A percentile compares a stretch with the other conserved stretches of the same genome.
phyloP scores from a whole-genome alignment of 2,888 invertebrate species.

The Diarsia brunnea region DNA sequence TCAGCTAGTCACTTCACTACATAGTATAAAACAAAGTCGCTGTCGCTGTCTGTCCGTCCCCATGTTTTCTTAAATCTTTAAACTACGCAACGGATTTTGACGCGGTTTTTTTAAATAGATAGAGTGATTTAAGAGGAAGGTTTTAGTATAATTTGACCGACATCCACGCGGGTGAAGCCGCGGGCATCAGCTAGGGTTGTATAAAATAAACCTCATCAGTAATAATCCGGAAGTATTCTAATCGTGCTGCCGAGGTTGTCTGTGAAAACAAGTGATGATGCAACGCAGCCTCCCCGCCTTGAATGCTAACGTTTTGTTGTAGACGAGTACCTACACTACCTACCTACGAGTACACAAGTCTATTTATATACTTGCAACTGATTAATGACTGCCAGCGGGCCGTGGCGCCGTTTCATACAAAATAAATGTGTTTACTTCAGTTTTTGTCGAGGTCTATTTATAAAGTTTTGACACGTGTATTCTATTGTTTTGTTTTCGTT shows the following conservation, averaged over 20 bases:
- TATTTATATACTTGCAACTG: slow-evolving; percentile 78
- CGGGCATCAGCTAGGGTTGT: too few species aligned
- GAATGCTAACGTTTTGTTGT: slow-evolving; percentile 67
- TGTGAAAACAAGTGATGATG: slow-evolving; percentile 55
- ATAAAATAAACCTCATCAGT: not conserved
- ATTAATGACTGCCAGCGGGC: slow-evolving; percentile 63
- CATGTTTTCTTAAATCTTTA: too few species aligned
- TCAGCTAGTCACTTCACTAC: too few species aligned
- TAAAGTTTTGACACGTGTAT: slow-evolving; percentile 8
- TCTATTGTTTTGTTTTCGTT: slow-evolving; percentile 18
- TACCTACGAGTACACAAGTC: slow-evolving; percentile 56
- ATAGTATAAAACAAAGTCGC: too few species aligned
- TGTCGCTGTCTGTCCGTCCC: too few species aligned
- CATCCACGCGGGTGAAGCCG: too few species aligned
- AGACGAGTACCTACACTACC: slow-evolving; percentile 10
- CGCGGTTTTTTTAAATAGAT: too few species aligned
- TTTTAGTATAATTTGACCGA: too few species aligned
- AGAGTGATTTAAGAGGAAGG: too few species aligned
- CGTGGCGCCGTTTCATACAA: slow-evolving; percentile 36
- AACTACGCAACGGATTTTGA: too few species aligned
- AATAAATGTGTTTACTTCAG: slow-evolving; percentile 11
- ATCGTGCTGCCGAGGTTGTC: slow-evolving; percentile 51
- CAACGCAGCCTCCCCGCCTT: slow-evolving; percentile 74
- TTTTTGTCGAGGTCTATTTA: not conserved
- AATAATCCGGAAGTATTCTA: slow-evolving; percentile 58